Conservation (phyloP, 2,113 vertebrate genomes). For the Amblyopsis rosae region DNA sequence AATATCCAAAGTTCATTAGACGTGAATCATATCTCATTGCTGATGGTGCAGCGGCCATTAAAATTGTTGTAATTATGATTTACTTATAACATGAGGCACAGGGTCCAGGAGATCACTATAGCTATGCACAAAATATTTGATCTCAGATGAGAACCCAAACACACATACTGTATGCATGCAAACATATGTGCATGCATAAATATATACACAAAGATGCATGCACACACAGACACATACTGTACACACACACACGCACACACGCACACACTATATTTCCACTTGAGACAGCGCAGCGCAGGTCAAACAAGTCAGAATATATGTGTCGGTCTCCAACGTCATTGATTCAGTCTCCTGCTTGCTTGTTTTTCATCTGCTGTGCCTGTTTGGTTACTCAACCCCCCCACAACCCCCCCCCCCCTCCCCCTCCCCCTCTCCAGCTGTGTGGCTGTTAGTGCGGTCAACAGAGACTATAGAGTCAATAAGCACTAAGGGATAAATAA, state of each 20-base stretch:
- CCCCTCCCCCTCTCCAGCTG: neutral
- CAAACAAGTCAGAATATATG: constrained; percentile 27
- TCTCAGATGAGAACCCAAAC: constrained; percentile 15
- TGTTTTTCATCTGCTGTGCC: constrained; percentile 15
- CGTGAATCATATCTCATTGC: constrained; percentile 71
- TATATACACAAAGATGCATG: neutral
- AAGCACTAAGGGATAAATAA: too few relatives aligned
- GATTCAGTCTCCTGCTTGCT: constrained; percentile 33
- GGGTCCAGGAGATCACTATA: constrained; percentile 17
- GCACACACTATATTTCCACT: neutral
- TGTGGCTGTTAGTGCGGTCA: neutral
- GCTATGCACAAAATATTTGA: constrained; percentile 42
- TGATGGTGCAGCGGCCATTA: constrained; percentile 61
- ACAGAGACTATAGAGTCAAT: neutral
- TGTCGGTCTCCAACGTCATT: constrained; percentile 18
- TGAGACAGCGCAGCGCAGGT: neutral
- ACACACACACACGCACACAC: neutral
- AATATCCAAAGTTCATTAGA: constrained; percentile 75
- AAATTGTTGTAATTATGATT: constrained; percentile 66
- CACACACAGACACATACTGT: neutral
- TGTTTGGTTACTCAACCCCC: neutral
- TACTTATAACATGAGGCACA: constrained; percentile 48
- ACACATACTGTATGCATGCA: neutral
- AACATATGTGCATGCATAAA: neutral
- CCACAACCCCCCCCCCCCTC: too few relatives aligned